A percentile compares a stretch with the other conserved stretches of the same genome.
Evolutionary conservation across 2,888 invertebrate genomes (phyloP).

Genomic region (Agapetus fuscipes): DNA sequence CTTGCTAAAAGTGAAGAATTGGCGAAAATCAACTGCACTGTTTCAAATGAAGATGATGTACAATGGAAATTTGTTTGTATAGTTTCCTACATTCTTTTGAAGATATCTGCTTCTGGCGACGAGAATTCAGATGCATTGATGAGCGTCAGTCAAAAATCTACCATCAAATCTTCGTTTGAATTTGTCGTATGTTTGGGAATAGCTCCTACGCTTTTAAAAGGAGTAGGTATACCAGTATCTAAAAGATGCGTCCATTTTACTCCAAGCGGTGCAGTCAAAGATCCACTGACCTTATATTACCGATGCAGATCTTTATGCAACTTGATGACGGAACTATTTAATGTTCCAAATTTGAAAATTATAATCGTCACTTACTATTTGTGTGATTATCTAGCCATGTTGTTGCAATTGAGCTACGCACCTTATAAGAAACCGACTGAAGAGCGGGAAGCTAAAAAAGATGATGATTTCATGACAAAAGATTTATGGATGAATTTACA

Average conservation of each 20-base stretch:
- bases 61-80: slow-evolving; percentile 37
- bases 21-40: too few relatives aligned
- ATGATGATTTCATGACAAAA: slow-evolving; percentile 43
- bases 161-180: slow-evolving; percentile 51
- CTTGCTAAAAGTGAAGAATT: too few relatives aligned
- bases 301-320: slow-evolving; percentile 40
- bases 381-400: slow-evolving; percentile 52
- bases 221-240: slow-evolving; percentile 47
- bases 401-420: slow-evolving; percentile 60
- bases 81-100: slow-evolving; percentile 37
- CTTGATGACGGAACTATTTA: slow-evolving; percentile 39
- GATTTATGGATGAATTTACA: slow-evolving; percentile 43
- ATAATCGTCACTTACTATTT: slow-evolving; percentile 48
- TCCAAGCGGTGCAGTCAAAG: not conserved
- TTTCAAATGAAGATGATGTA: slow-evolving; percentile 11
- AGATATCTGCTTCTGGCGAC: slow-evolving; percentile 29
- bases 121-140: slow-evolving; percentile 37
- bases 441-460: slow-evolving; percentile 22
- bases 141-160: slow-evolving; percentile 57
- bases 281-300: slow-evolving; percentile 37
- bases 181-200: slow-evolving; percentile 56
- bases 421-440: slow-evolving; percentile 51
- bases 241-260: slow-evolving; percentile 31
- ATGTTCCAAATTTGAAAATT: slow-evolving; percentile 42
- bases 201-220: slow-evolving; percentile 53